Evolutionary conservation across 2,113 vertebrate genomes (phyloP), one percentile per base, ranked within the genome.

Genomic region (Tringa solitaria): DNA sequence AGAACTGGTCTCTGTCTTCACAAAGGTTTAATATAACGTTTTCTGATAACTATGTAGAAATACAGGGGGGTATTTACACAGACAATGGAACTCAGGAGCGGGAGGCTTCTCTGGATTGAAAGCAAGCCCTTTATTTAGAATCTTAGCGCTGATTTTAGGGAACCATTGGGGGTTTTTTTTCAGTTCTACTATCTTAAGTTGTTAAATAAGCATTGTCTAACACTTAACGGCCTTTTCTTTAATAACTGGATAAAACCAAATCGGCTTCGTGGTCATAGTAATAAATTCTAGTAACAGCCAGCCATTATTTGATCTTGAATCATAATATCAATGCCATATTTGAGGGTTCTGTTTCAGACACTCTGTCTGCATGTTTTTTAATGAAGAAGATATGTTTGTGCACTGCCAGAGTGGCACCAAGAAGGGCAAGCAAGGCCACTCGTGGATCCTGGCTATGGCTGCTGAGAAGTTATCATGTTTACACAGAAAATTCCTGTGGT

Each of bases 401-500:
- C 13, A 3, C 77, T 46, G 48, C 75, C 53, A 24, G 70, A 57
- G 35, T 92, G 89, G 82, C 76, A 93, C 48, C 48, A 63, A 14
- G 53, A 63, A 59, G 75, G 67, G 57, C 48, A 54, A 75, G 64
- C 70, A 14, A 82, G 87, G 87, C 87, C 87, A 67, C 72, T 83
- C 7, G 5, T 64, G 77, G 37, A 48, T 90, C 94, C 56, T 63
- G 53, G 70, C 84, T 81, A 15, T 30, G 70, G 57, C 70, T 84
- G 46, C 37, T 35, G 84, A 73, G 83, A 65, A 85, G 50, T 80
- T 85, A 54, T 2, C 33, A 5, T 76, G 79, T 76, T 96, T 92
- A 68, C 68, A 74, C 35, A 90, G 22, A 88, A 67, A 77, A 96
- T 94, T 86, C 91, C 67, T 54, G 37, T 76, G 80, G 35, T 85